Evolutionary conservation across 2,113 vertebrate species (phyloP), one percentile per base, ranked within the genome.

Genomic region (Asarcornis scutulata): DNA sequence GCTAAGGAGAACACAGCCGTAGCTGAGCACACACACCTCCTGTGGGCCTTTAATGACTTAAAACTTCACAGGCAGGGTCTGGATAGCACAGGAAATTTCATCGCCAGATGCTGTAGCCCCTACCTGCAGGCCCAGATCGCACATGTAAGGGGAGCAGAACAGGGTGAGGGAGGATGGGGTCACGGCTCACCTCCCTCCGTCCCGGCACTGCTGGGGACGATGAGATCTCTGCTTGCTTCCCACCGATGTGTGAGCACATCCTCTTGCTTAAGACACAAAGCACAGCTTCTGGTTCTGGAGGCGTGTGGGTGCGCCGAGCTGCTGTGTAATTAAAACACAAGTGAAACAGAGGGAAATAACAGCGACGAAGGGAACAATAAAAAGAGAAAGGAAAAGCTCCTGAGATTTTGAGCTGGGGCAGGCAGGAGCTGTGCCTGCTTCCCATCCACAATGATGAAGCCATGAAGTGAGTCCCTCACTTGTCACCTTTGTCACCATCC

Each of bases 11-110:
- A 6, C 80, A 75, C 83, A 86, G 64, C 59, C 5, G 2, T 5
- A 5, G 80, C 79, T 86, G 83, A 86, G 67, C 88, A 60, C 82
- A 56, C 22, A 64, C 67, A 55, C 53, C 62, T 91, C 58, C 86
- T 62, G 81, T 73, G 86, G 27, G 86, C 16, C 62, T 95, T 75
- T 76, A 66, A 69, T 83, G 91, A 6, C 86, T 53, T 23, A 34
- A 34, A 40, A 31, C 86, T 93, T 92, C 93, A 73, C 80, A 92
- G 76, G n/a, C 86, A 52, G 56, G 53, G 32, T n/a, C 94, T 92
- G 89, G 58, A 14, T 40, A 31, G 32, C 52, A 55, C 63, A 84
- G 74, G 86, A 82, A 75, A 84, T 84, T 53, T 91, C 80, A 50
- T 71, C 3, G 4, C 5, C 95, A 82, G 73, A 84, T 67, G 80